These are phyloP conservation scores for Sclerodermus sp. DNA, from an alignment of 2,888 invertebrate genomes.

Conservation along the genomic window DNA sequence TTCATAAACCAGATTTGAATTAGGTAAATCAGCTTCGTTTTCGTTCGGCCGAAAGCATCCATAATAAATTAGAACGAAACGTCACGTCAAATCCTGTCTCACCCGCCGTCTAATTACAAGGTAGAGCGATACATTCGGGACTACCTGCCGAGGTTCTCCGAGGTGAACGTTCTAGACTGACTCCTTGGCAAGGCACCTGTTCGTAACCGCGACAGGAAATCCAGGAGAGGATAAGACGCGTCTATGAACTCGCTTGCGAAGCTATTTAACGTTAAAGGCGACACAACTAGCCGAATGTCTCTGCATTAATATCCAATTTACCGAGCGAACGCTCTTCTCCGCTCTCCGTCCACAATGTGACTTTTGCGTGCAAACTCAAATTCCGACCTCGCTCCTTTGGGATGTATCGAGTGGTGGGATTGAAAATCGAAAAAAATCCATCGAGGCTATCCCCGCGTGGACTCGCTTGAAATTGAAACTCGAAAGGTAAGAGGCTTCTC, in stretches of 20 bases:
- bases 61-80: too few species aligned
- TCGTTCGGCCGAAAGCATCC: too few species aligned
- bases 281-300: conserved; percentile 9
- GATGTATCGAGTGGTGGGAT: too few species aligned
- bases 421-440: too few species aligned
- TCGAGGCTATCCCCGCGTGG: too few species aligned
- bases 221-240: conserved; percentile 14
- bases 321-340: neutral
- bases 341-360: too few species aligned
- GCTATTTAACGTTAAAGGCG: neutral
- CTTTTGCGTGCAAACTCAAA: too few species aligned
- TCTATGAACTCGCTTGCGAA: neutral
- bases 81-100: too few species aligned
- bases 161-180: conserved; percentile 35
- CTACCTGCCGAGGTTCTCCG: conserved; percentile 18
- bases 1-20: too few species aligned
- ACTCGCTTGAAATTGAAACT: too few species aligned
- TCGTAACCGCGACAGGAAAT: conserved; percentile 27
- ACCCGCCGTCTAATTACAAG: conserved; percentile 21
- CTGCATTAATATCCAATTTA: conserved; percentile 12
- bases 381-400: neutral
- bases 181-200: conserved; percentile 26
- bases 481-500: too few species aligned
- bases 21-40: too few species aligned
- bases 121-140: conserved; percentile 23